Conservation (phyloP, 2,888 invertebrate species). For the Vesta saturnalis region DNA sequence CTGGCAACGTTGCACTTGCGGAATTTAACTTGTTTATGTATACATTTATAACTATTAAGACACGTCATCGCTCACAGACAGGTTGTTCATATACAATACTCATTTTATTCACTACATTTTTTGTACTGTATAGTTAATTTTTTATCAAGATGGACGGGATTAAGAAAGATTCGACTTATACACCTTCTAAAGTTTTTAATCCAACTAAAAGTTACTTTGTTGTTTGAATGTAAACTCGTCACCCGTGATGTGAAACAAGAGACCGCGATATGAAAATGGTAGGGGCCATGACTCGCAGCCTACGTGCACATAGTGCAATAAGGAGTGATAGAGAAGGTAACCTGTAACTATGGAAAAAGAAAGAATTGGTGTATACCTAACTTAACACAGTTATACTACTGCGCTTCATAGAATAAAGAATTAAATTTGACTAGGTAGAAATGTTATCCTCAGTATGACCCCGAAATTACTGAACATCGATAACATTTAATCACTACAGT, state of each 20-base stretch:
- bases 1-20: conserved; percentile 41
- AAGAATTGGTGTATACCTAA: not conserved
- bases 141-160: not conserved
- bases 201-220: conserved; percentile 48
- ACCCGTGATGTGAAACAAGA: conserved; percentile 41
- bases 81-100: conserved; percentile 10
- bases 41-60: conserved; percentile 16
- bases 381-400: not conserved
- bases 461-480: too few relatives aligned
- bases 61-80: conserved; percentile 25
- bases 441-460: too few relatives aligned
- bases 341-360: not conserved
- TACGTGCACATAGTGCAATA: conserved; percentile 22
- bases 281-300: conserved; percentile 38
- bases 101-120: conserved; percentile 16
- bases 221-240: conserved; percentile 42
- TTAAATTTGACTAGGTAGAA: too few relatives aligned
- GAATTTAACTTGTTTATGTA: conserved; percentile 39
- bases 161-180: conserved; percentile 12
- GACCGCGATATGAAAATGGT: conserved; percentile 36
- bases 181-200: conserved; percentile 42
- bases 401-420: not conserved
- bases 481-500: too few relatives aligned
- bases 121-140: not conserved
- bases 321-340: conserved; percentile 14